A percentile compares a stretch with the other conserved stretches of the same genome.
These are phyloP conservation scores for Apostichopus leukothele DNA, from an alignment of 53 echinoderm and acorn worm genomes.

Conservation along the genomic window DNA sequence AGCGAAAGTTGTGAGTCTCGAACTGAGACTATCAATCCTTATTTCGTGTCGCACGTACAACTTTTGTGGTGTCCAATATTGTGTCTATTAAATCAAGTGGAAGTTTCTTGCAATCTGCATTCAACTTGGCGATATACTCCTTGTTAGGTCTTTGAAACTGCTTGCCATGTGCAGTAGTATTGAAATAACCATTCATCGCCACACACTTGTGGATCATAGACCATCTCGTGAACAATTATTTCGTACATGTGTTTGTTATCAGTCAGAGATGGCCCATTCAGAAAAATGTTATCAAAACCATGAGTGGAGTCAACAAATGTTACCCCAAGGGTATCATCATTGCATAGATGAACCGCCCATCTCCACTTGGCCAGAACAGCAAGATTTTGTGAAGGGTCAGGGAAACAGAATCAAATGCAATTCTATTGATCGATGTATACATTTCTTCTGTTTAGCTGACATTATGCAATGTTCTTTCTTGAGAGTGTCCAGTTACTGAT, in stretches of 20 bases:
- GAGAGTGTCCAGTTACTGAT: not conserved
- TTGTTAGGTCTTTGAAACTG: not conserved
- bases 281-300: not conserved
- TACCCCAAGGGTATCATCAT: not conserved
- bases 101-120: not conserved
- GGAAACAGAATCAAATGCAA: not conserved
- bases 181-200: conserved; percentile 3
- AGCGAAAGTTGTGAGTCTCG: no score
- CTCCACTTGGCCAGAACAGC: conserved; percentile 31
- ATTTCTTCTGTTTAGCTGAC: not conserved
- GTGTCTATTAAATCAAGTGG: not conserved
- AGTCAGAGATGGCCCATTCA: not conserved
- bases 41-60: no score
- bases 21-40: no score
- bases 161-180: not conserved
- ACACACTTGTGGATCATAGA: not conserved
- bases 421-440: not conserved
- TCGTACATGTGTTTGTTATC: not conserved
- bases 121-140: not conserved
- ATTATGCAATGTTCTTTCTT: not conserved
- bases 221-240: not conserved
- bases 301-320: not conserved
- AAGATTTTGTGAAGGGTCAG: not conserved
- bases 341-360: conserved; percentile 1
- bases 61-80: no score